Percentiles rank a stretch among this genome's conserved stretches.
Conservation (phyloP, 2,888 invertebrate genomes). For the Nephrocerus scutellatus region DNA sequence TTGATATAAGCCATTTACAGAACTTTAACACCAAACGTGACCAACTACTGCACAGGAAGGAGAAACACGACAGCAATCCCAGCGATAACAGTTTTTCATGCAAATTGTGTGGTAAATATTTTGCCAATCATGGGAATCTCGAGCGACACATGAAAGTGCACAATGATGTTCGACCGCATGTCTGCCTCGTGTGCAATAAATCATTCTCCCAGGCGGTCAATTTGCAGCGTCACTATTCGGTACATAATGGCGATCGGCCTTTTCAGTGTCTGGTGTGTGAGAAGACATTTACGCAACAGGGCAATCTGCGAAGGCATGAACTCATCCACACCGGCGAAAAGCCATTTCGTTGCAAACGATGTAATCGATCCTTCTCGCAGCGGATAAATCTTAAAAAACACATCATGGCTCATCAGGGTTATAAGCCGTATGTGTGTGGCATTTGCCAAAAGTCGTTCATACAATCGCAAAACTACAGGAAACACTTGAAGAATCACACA, state of each 20-base stretch:
- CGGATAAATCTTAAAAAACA: conserved; percentile 47
- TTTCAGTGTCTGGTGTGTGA: conserved; percentile 42
- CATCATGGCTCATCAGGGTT: conserved; percentile 44
- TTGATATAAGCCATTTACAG: too few relatives aligned
- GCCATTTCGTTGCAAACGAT: conserved; percentile 45
- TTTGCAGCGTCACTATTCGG: conserved; percentile 43
- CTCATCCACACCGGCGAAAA: conserved; percentile 46
- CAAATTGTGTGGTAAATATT: conserved; percentile 42
- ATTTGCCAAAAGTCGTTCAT: conserved; percentile 45
- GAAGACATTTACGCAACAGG: conserved; percentile 46
- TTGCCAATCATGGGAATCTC: conserved; percentile 45
- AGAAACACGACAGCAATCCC: conserved; percentile 38
- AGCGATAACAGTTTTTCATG: conserved; percentile 43
- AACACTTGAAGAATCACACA: conserved; percentile 40
- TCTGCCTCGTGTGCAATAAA: conserved; percentile 41
- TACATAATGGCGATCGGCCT: conserved; percentile 45
- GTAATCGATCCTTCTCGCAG: conserved; percentile 44
- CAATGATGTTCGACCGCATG: conserved; percentile 43
- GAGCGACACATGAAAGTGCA: conserved; percentile 47
- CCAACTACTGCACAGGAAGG: conserved; percentile 43
- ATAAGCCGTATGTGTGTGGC: conserved; percentile 41
- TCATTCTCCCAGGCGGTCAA: conserved; percentile 45
- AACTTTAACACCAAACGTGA: conserved; percentile 44
- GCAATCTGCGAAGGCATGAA: conserved; percentile 45
- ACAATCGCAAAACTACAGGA: conserved; percentile 42